Percentiles rank a stretch among this genome's conserved stretches.
Conservation (phyloP, 2,888 invertebrate genomes). For the Disparrhopalites patrizii region DNA sequence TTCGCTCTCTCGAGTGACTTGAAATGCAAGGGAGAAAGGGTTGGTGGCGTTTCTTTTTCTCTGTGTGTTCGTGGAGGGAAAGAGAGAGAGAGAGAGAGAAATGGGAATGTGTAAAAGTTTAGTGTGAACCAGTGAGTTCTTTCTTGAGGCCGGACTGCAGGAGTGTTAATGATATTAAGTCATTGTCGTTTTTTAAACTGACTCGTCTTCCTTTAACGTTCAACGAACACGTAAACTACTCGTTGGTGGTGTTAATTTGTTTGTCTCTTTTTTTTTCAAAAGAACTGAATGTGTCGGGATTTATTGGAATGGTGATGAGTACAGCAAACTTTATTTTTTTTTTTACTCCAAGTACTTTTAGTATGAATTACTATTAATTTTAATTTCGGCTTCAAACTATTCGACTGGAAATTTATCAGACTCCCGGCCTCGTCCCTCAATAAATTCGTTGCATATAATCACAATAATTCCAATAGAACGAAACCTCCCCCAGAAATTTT, state of each 20-base stretch:
- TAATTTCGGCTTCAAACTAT: too few species aligned
- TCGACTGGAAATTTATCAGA: too few species aligned
- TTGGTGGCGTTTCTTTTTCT: too few species aligned
- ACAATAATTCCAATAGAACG: neutral
- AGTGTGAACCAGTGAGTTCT: neutral
- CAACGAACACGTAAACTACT: neutral
- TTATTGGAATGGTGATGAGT: neutral
- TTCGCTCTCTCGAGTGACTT: too few species aligned
- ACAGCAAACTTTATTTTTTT: too few species aligned
- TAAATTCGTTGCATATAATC: too few species aligned
- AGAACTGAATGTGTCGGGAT: neutral
- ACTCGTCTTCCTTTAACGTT: neutral
- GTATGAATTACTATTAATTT: too few species aligned
- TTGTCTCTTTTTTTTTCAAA: neutral
- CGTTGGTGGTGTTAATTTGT: neutral
- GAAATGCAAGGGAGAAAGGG: too few species aligned
- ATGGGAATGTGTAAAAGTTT: conserved; percentile 3
- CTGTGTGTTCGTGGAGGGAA: too few species aligned
- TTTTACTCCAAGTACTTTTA: too few species aligned
- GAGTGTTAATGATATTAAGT: conserved; percentile 11
- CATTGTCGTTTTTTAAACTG: conserved; percentile 11
- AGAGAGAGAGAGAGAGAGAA: too few species aligned
- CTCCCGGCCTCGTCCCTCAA: too few species aligned
- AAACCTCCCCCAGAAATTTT: neutral
- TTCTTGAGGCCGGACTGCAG: conserved; percentile 4